These are phyloP conservation scores for Drosophila tani DNA, from an alignment of 1,140 invertebrate species.

Conservation along the genomic window DNA sequence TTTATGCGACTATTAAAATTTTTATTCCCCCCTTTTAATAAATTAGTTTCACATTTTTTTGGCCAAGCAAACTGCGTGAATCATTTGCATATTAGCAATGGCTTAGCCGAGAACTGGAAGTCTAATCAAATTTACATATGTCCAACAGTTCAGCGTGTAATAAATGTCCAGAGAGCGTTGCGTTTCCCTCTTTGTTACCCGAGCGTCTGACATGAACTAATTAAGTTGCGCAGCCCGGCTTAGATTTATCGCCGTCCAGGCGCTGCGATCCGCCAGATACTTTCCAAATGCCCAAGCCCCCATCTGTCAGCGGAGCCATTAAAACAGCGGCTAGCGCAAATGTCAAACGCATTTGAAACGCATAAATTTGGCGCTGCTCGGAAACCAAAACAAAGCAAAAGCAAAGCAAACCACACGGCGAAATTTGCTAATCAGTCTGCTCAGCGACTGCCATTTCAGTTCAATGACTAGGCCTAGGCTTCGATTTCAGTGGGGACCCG, in stretches of 20 bases:
- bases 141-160: slow-evolving; percentile 39
- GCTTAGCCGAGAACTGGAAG: slow-evolving; percentile 23
- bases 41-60: slow-evolving; percentile 55
- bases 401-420: background rate
- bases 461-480: slow-evolving; percentile 61
- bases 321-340: slow-evolving; percentile 49
- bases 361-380: slow-evolving; percentile 54
- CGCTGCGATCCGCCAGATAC: slow-evolving; percentile 49
- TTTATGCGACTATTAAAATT: slow-evolving; percentile 47
- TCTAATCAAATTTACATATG: slow-evolving; percentile 48
- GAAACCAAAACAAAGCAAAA: slow-evolving; percentile 6
- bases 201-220: slow-evolving; percentile 73
- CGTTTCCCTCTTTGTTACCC: slow-evolving; percentile 23
- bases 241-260: slow-evolving; percentile 68
- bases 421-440: slow-evolving; percentile 58
- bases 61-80: slow-evolving; percentile 1
- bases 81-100: slow-evolving; percentile 60
- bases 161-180: slow-evolving; percentile 40
- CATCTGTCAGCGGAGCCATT: slow-evolving; percentile 57
- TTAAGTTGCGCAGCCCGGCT: slow-evolving; percentile 72
- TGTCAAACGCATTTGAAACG: slow-evolving; percentile 62
- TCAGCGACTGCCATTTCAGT: slow-evolving; percentile 38
- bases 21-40: slow-evolving; percentile 50
- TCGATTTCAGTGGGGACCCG: slow-evolving; percentile 15
- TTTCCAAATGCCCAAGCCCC: slow-evolving; percentile 50